Evolutionary conservation across 2,888 invertebrate genomes (phyloP).

Genomic region (Pemphredon lugubris): DNA sequence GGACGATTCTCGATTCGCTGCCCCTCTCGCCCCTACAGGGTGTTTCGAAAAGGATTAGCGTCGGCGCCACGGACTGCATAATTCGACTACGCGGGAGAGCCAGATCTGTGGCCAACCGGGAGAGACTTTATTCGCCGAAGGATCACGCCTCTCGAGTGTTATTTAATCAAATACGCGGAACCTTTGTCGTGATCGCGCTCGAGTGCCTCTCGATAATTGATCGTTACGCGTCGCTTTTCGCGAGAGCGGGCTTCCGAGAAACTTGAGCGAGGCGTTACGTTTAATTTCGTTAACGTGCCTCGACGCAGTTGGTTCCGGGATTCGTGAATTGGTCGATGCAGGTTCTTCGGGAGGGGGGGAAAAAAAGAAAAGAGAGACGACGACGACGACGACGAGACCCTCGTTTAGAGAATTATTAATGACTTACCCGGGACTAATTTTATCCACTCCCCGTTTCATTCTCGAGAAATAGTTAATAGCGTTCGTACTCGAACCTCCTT

Average conservation of each 20-base stretch:
- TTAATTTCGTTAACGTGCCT: conserved; percentile 3
- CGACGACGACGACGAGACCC: too few relatives aligned
- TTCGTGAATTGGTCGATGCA: background rate
- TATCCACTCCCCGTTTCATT: too few relatives aligned
- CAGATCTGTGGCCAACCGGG: conserved; percentile 37
- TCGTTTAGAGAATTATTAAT: too few relatives aligned
- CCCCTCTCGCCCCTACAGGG: conserved; percentile 24
- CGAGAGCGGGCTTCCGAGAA: conserved; percentile 14
- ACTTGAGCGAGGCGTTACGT: background rate
- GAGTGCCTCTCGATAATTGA: conserved; percentile 46
- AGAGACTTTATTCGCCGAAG: conserved; percentile 1
- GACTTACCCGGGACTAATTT: too few relatives aligned
- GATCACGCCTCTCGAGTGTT: conserved; percentile 34
- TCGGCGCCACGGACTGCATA: conserved; percentile 60
- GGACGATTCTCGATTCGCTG: conserved; percentile 36
- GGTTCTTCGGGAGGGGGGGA: background rate
- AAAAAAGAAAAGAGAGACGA: too few relatives aligned
- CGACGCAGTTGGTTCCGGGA: background rate
- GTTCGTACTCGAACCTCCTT: too few relatives aligned
- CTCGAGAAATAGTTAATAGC: too few relatives aligned
- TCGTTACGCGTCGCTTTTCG: conserved; percentile 33
- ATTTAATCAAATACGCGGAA: conserved; percentile 35
- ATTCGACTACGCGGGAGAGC: conserved; percentile 43
- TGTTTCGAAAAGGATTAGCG: conserved; percentile 66
- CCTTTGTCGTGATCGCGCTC: conserved; percentile 26